phyloP scores from a whole-genome alignment of 2,113 vertebrate species.

The Neopipo cinnamomea region DNA sequence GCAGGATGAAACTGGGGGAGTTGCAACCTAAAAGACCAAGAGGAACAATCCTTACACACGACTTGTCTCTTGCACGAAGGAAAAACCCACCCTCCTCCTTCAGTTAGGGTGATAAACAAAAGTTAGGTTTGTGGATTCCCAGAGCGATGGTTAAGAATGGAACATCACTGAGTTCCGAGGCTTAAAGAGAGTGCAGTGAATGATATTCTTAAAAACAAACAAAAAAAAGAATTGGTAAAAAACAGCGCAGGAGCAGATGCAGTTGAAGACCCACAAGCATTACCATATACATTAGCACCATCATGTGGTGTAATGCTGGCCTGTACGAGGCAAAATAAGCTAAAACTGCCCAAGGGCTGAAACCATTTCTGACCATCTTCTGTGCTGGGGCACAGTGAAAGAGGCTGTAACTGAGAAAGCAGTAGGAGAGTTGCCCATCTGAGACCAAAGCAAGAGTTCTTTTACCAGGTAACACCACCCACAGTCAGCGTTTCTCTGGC shows the following conservation, averaged over 20 bases:
- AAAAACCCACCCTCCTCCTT: neutral
- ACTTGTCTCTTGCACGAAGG: neutral
- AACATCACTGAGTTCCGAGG: neutral
- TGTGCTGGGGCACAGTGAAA: neutral
- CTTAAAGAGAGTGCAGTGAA: neutral
- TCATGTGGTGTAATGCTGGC: slow-evolving; percentile 49
- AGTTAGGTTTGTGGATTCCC: neutral
- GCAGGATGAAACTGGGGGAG: neutral
- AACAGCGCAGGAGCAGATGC: neutral
- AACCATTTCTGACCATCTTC: neutral
- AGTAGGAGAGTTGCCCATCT: neutral
- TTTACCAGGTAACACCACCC: neutral
- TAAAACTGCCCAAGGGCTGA: neutral
- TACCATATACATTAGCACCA: slow-evolving; percentile 57
- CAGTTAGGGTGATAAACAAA: neutral
- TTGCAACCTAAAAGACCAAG: neutral
- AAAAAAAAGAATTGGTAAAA: neutral
- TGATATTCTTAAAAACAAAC: neutral
- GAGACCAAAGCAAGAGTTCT: neutral
- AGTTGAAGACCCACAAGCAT: neutral
- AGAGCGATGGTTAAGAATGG: neutral
- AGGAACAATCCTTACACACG: neutral
- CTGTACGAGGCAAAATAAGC: neutral
- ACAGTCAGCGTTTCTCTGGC: neutral
- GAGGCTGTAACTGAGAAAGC: neutral